Evolutionary conservation across 2,888 invertebrate genomes (phyloP).

Genomic region (Drosophila sordidula): DNA sequence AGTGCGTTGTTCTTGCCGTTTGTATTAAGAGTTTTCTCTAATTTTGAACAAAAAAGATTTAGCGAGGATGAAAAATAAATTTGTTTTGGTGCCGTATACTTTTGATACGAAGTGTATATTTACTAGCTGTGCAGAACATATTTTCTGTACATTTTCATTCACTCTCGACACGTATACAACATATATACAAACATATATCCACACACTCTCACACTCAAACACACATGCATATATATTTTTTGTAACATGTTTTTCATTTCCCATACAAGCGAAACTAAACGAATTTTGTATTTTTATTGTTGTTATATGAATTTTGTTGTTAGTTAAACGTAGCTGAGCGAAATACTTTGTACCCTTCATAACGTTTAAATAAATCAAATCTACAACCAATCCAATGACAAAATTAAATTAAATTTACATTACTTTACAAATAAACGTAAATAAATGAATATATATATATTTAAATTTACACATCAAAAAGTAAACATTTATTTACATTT

Average conservation of each 20-base stretch:
- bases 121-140: slow-evolving; percentile 17
- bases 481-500: slow-evolving; percentile 70
- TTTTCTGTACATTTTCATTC: slow-evolving; percentile 12
- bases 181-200: background rate
- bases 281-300: slow-evolving; percentile 59
- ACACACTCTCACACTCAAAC: slow-evolving; percentile 1
- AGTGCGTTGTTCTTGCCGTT: no score
- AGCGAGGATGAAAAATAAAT: no score
- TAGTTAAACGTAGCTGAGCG: slow-evolving; percentile 73
- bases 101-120: slow-evolving; percentile 13
- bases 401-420: slow-evolving; percentile 72
- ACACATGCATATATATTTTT: slow-evolving; percentile 35
- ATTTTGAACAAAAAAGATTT: no score
- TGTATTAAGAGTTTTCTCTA: no score
- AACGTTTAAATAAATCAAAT: slow-evolving; percentile 72
- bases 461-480: slow-evolving; percentile 62
- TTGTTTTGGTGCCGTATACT: no score
- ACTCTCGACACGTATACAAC: background rate
- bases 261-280: slow-evolving; percentile 38
- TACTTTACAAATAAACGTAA: slow-evolving; percentile 46
- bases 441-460: slow-evolving; percentile 36
- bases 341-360: slow-evolving; percentile 74
- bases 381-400: slow-evolving; percentile 66
- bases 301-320: slow-evolving; percentile 75
- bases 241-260: slow-evolving; percentile 59